phyloP scores from a whole-genome alignment of 1,140 invertebrate genomes.

The Aphaenogaster rudis region DNA sequence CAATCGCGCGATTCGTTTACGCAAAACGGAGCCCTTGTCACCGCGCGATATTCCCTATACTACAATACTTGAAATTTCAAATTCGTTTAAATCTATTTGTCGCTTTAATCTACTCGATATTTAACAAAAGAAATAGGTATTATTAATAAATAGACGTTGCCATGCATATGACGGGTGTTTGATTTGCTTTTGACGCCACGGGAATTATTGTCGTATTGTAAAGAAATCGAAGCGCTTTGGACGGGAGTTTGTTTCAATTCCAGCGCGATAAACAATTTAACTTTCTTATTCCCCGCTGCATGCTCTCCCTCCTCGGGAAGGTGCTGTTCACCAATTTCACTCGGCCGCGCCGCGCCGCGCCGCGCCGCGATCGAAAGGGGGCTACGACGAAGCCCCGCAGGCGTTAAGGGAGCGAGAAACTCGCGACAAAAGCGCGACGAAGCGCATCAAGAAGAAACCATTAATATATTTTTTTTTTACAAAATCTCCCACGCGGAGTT shows the following conservation, averaged over 20 bases:
- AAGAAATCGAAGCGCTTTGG: not conserved
- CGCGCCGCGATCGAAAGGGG: not conserved
- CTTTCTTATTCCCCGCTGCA: slow-evolving; percentile 6
- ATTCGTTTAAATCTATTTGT: not conserved
- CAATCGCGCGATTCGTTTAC: not conserved
- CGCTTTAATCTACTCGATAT: too few species aligned
- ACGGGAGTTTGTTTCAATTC: slow-evolving; percentile 12
- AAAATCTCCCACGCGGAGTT: not conserved
- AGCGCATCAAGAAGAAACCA: not conserved
- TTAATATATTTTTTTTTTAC: not conserved
- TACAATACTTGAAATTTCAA: not conserved
- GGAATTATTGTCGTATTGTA: not conserved
- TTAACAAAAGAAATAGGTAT: not conserved
- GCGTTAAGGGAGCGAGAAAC: not conserved
- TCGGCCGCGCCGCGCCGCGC: not conserved
- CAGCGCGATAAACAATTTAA: slow-evolving; percentile 15
- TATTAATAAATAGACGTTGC: not conserved
- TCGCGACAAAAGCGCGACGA: not conserved
- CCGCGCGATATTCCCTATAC: too few species aligned
- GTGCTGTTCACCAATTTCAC: slow-evolving; percentile 17
- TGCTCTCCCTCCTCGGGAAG: not conserved
- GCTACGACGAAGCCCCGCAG: slow-evolving; percentile 11
- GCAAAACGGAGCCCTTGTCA: not conserved
- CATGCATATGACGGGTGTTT: too few species aligned
- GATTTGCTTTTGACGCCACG: not conserved